Base-by-base conservation (phyloP, 2,113 vertebrate species). In the Eublepharis macularius region DNA sequence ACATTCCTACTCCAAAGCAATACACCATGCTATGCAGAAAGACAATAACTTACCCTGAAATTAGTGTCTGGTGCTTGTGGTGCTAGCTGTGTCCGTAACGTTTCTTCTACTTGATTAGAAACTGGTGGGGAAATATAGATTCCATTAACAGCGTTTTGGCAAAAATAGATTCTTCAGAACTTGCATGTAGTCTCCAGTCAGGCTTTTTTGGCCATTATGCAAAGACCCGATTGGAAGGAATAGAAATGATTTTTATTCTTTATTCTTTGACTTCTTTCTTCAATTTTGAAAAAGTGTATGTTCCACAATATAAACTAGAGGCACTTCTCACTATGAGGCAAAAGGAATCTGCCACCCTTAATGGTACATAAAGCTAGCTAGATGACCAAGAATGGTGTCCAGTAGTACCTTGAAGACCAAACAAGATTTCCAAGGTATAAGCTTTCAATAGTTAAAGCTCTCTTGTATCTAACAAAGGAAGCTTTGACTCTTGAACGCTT, bases 101-200 rank as follows among this genome's bases (percentile, higher is more conserved):
- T 96, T 95, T 97, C 96, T 96, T 97, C 96, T 96, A 97, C 96
- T 97, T 96, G 96, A 96, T 96, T 97, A 96, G 94, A 94, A 97
- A 96, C 94, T 96, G 94, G 93, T 94, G 95, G 95, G 95, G 94
- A 94, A 94, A 96, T 94, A 95, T 89, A 94, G 85, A 96, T 95
- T 86, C 95, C 92, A 94, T 92, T 57, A 96, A 93, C 94, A 96
- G 96, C 93, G 94, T 90, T 92, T 88, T 95, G 94, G 94, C 82
- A 6, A 93, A 90, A 92, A 90, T n/a, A n/a, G n/a, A 78, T 91
- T 92, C 92, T 90, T 93, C 93, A 68, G 85, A 91, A 94, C 68
- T 91, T 83, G 81, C 21, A 92, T 78, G 84, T 32, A 80, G 84
- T 89, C 73, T 73, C 57, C 49, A 21, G 10, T 14, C 6, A 63